phyloP scores from a whole-genome alignment of 1,140 invertebrate species.

The Heterodera carotae region DNA sequence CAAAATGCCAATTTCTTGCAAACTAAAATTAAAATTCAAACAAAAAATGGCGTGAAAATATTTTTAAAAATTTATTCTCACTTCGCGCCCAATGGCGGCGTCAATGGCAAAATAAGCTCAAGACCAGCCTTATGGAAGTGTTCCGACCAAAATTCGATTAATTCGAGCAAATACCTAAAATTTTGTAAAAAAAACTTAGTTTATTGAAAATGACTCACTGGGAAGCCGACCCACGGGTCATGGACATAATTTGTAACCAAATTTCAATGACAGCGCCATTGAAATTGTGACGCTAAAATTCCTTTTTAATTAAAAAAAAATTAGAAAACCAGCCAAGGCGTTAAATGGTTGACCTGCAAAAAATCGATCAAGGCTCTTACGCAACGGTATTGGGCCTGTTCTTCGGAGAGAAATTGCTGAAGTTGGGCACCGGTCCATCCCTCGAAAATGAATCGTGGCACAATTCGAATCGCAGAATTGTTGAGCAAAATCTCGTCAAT shows the following conservation, averaged over 20 bases:
- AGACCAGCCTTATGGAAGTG: constrained; percentile 42
- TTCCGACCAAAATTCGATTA: constrained; percentile 41
- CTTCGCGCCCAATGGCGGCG: constrained; percentile 44
- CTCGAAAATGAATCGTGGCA: constrained; percentile 60
- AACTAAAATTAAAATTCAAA: constrained; percentile 25
- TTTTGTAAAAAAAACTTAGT: constrained; percentile 7
- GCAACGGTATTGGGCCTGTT: constrained; percentile 45
- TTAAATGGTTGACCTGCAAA: constrained; percentile 35
- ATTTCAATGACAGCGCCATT: constrained; percentile 60
- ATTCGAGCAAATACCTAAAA: constrained; percentile 40
- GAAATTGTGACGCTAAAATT: constrained; percentile 55
- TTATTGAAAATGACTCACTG: too few species aligned
- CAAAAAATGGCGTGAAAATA: not conserved
- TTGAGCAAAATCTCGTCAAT: constrained; percentile 54
- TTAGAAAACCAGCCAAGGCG: too few species aligned
- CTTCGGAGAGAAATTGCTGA: constrained; percentile 45
- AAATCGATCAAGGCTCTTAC: constrained; percentile 51
- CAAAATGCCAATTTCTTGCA: constrained; percentile 49
- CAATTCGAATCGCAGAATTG: constrained; percentile 55
- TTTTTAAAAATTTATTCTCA: constrained; percentile 18
- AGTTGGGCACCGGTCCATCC: constrained; percentile 41
- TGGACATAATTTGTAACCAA: constrained; percentile 56
- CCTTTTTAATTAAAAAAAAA: constrained; percentile 32
- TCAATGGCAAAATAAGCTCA: constrained; percentile 44
- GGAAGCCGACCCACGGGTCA: constrained; percentile 33